Evolutionary conservation across 2,888 invertebrate genomes (phyloP), one percentile per base, ranked within the genome.

Genomic region (Dascillus cervinus): DNA sequence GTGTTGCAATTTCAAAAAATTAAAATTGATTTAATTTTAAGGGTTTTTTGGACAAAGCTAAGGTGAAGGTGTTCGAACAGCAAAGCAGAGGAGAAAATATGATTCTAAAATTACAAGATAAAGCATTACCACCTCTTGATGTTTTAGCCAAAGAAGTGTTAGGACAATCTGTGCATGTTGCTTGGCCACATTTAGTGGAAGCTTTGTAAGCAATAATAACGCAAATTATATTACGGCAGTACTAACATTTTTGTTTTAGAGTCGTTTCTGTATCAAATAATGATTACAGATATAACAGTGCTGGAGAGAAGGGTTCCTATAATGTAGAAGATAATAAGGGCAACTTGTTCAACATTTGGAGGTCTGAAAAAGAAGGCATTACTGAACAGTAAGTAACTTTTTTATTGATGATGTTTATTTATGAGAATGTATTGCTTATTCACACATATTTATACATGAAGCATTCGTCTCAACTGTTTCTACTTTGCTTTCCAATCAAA

Each of bases 121-220:
- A 74, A 38, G 64, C 72, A 20, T 58, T 66, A 3, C 60, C 38
- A 6, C 27, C 30, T 13, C 13, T 34, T 4, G 44, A 46, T 29
- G 23, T 11, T 11, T 20, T 81, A 0, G 82, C 83, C 0, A 56
- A 67, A 4, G 70, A 80, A 22, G 60, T 83, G 19, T 59, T 95
- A 6, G 87, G 85, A 0, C 77, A 80, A 56, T 67, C 71, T 23
- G 73, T 94, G 2, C 86, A 79, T 69, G 86, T 90, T 3, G 79
- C 79, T 3, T 97, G 95, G 95, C 97, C 97, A 0, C 90, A 95
- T 67, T 72, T 97, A 30, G 71, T 76, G n/a, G 85, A 87, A 62
- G 89, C 88, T 9, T 77, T 74, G 77, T 80, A 62, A 66, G 73
- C 65, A 28, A 3, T 13, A 14, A 29, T 25, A 1, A 10, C 22